A percentile compares a stretch with the other conserved stretches of the same genome.
Conservation (phyloP, 1,140 invertebrate species). For the Apis dorsata region DNA sequence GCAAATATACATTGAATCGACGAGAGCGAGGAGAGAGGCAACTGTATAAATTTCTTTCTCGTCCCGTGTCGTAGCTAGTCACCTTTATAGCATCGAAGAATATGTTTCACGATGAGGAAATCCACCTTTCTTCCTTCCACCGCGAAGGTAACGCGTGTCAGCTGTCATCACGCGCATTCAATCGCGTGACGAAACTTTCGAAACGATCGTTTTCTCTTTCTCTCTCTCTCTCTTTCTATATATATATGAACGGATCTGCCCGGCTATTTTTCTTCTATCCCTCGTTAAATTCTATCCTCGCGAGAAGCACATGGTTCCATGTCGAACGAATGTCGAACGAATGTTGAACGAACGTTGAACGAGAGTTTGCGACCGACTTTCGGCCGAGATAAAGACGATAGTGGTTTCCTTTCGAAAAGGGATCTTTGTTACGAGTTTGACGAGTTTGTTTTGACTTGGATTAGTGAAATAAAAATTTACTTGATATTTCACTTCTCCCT, state of each 20-base stretch:
- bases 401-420: neutral
- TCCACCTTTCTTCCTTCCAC: slow-evolving; percentile 12
- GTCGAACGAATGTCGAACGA: neutral
- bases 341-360: neutral
- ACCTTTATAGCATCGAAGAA: slow-evolving; percentile 22
- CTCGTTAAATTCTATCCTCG: neutral
- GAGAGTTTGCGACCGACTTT: neutral
- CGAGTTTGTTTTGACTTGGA: neutral
- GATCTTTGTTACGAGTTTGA: neutral
- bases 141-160: slow-evolving; percentile 52
- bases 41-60: slow-evolving; percentile 39
- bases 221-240: neutral
- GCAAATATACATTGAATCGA: slow-evolving; percentile 20
- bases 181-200: slow-evolving; percentile 37
- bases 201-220: slow-evolving; percentile 34
- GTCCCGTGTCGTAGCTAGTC: slow-evolving; percentile 33
- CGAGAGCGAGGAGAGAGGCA: neutral
- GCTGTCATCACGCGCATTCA: slow-evolving; percentile 54
- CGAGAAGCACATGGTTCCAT: neutral
- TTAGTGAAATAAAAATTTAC: neutral
- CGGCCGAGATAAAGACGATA: neutral
- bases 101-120: slow-evolving; percentile 37
- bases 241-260: slow-evolving; percentile 30
- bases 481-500: too few species aligned
- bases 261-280: slow-evolving; percentile 22